A percentile compares a stretch with the other conserved stretches of the same genome.
These are phyloP conservation scores for Drosophila burlai DNA, from an alignment of 1,140 invertebrate genomes.

Conservation along the genomic window DNA sequence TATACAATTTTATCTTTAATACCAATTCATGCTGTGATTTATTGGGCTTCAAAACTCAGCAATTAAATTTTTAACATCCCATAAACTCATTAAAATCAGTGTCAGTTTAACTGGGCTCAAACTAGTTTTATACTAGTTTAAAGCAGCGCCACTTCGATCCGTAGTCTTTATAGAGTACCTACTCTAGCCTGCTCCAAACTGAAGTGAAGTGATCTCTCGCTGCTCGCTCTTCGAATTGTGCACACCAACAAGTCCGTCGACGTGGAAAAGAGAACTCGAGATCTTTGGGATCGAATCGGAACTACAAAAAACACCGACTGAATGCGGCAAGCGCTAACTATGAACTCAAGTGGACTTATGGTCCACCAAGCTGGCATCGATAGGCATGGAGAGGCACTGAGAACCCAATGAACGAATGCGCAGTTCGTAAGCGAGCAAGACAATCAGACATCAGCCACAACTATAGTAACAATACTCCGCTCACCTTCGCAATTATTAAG, in stretches of 20 bases:
- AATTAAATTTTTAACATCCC: slow-evolving; percentile 7
- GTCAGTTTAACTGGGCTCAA: slow-evolving; percentile 42
- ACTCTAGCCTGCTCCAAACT: slow-evolving; percentile 6
- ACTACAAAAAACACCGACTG: slow-evolving; percentile 43
- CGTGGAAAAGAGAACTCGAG: slow-evolving; percentile 21
- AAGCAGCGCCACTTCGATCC: slow-evolving; percentile 48
- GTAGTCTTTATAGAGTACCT: slow-evolving; percentile 38
- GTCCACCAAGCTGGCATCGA: slow-evolving; percentile 39
- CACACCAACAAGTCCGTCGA: slow-evolving; percentile 26
- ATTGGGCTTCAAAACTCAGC: not conserved
- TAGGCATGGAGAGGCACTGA: slow-evolving; percentile 12
- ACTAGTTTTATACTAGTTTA: slow-evolving; percentile 70
- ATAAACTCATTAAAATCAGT: slow-evolving; percentile 33
- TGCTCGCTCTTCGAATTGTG: slow-evolving; percentile 21
- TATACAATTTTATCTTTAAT: not conserved
- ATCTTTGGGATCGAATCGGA: slow-evolving; percentile 6
- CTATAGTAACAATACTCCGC: slow-evolving; percentile 22
- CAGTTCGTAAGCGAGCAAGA: slow-evolving; percentile 20
- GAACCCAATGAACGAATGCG: slow-evolving; percentile 7
- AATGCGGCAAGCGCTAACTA: slow-evolving; percentile 46
- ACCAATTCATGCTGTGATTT: not conserved
- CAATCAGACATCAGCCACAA: slow-evolving; percentile 32
- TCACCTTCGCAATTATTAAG: slow-evolving; percentile 24
- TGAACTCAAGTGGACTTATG: slow-evolving; percentile 53
- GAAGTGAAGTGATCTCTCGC: slow-evolving; percentile 10